Percentiles rank a stretch among this genome's conserved stretches.
Conservation (phyloP, 2,797 vertebrate genomes). For the Rhinella marina region DNA sequence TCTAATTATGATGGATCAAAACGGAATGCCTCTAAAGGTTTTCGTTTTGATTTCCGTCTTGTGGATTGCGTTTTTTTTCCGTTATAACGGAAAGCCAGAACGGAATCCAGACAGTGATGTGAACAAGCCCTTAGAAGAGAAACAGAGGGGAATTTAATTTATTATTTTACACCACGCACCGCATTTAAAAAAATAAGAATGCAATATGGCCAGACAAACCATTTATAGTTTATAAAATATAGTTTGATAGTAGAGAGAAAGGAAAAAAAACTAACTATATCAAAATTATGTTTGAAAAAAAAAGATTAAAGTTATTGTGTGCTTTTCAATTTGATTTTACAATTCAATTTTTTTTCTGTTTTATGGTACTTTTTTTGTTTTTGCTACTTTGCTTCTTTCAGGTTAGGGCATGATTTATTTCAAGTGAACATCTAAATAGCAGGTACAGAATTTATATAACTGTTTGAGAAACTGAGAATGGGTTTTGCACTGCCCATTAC, state of each 20-base stretch:
- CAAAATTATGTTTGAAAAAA: neutral
- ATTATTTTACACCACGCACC: too few relatives aligned
- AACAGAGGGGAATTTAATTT: too few relatives aligned
- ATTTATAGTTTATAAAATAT: too few relatives aligned
- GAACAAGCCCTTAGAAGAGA: too few relatives aligned
- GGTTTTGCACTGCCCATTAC: conserved; percentile 34
- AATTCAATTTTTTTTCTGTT: neutral
- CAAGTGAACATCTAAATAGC: conserved; percentile 47
- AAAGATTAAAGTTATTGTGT: neutral
- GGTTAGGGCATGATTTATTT: conserved; percentile 28
- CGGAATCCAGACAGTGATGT: too few relatives aligned
- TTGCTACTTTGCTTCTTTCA: conserved; percentile 11
- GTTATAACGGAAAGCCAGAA: too few relatives aligned
- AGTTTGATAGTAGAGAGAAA: neutral
- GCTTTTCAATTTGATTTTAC: neutral
- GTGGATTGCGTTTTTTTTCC: too few relatives aligned
- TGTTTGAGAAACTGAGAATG: conserved; percentile 45
- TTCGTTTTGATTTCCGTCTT: too few relatives aligned
- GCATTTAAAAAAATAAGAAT: too few relatives aligned
- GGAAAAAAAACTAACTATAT: neutral
- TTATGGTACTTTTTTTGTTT: neutral
- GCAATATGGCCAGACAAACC: too few relatives aligned
- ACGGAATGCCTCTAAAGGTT: too few relatives aligned
- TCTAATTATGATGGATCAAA: too few relatives aligned
- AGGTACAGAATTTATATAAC: conserved; percentile 31